Base-by-base conservation (phyloP, 2,888 invertebrate species). In the Megaustenia siamemsis region DNA sequence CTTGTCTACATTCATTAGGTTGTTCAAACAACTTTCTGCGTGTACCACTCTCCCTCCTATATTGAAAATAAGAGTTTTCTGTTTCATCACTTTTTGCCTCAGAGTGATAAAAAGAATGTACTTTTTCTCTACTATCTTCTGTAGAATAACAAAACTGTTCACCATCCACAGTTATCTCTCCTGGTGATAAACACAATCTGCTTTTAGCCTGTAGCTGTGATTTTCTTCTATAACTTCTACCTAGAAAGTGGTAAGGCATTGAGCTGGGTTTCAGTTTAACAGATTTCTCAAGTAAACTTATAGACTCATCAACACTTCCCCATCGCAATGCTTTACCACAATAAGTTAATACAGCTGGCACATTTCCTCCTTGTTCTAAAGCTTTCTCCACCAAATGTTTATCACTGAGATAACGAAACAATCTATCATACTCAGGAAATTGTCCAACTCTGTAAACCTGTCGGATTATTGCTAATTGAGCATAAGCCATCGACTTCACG, bases 381-480 rank as follows among this genome's bases (percentile, higher is more conserved):
- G 77, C 77, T 60, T 77, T 77, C n/a, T 77, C 15, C 10, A 38
- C 40, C 24, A 77, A 24, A 24, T 60, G n/a, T 10, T 4, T 6
- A 60, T 60, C 18, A 38, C 28, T 6, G 2, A 43, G 53, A 18
- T 40, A 10, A 24, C 28, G 77, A 77, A 77, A 77, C 24, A 60
- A 6, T 4, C 8, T 18, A 38, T 63, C 24, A 21, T 77, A 32
- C 21, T 53, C 24, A 10, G 60, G 77, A 60, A 6, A 60, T 1
- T 3, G 5, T 24, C 24, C 1, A 24, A 1, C 40, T 38, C 32
- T 21, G 21, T 40, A 15, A 60, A 3, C 28, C 21, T 77, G 40
- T 75, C 75, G 24, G 21, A 63, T 32, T 40, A 1, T n/a, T 24
- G n/a, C 77, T 43, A 77, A 63, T 35, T 77, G 40, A n/a, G 77